Conservation (phyloP, 1,140 invertebrate species). For the Drosophila murphyi region DNA sequence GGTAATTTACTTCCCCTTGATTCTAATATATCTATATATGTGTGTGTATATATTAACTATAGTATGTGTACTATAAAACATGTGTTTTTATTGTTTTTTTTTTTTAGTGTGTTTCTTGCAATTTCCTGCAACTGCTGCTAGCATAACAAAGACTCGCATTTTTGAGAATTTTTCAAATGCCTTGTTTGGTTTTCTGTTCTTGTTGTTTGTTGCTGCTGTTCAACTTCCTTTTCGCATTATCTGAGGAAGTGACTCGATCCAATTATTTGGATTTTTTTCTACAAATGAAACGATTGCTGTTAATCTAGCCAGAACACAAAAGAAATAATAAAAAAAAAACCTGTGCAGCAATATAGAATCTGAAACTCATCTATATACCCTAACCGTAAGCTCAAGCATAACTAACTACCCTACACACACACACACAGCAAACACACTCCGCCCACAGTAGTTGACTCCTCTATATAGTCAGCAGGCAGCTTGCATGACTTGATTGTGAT, state of each 20-base stretch:
- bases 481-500: conserved; percentile 79
- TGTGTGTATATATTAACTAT: background rate
- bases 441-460: conserved; percentile 12
- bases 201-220: background rate
- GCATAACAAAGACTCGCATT: background rate
- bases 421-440: background rate
- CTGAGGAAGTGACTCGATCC: conserved; percentile 43
- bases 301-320: conserved; percentile 1
- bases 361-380: conserved; percentile 9
- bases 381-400: too few species aligned
- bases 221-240: conserved; percentile 28
- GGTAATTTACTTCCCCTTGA: conserved; percentile 65
- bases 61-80: background rate
- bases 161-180: conserved; percentile 3
- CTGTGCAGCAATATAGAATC: background rate
- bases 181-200: background rate
- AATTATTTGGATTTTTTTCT: conserved; percentile 8
- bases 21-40: conserved; percentile 13
- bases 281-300: background rate
- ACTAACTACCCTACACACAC: too few species aligned
- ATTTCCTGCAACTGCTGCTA: conserved; percentile 32
- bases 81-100: conserved; percentile 6
- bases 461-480: conserved; percentile 43
- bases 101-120: conserved; percentile 27
- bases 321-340: background rate